Evolutionary conservation across 2,113 vertebrate species (phyloP), one percentile per base, ranked within the genome.

Genomic region (Alosa alosa): DNA sequence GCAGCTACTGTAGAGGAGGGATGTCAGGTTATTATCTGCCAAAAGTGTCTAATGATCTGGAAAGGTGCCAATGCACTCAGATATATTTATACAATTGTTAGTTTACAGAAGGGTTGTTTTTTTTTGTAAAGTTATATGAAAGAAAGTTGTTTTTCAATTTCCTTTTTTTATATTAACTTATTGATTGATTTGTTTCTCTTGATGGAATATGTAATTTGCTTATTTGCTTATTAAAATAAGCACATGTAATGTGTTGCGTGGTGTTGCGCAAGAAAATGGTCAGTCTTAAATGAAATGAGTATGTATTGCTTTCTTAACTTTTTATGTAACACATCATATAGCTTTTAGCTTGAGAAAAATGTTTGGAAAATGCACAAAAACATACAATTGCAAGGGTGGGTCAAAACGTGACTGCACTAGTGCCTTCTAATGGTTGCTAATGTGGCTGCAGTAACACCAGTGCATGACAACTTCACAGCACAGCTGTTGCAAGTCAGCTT

Each of bases 1-100:
- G 72, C 39, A 84, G 13, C 68, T 85, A 18, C 84, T 86, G 83
- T 45, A 72, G 64, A 36, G 64, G 64, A 72, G 64, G 64, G 25
- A 72, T 36, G n/a, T 36, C 64, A 72, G 64, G 25, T 72, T 72
- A 72, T 72, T 72, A 72, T 36, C 64, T 31, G 64, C 64, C 64
- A 17, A 31, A 72, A 72, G 64, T 72, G 64, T 72, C 64, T 72
- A 36, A 72, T 72, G 13, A 31, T 36, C 64, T 31, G 64, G 10
- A 25, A 2, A 64, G 4, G 57, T 44, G 20, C 20, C 57, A 64
- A 0, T 15, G 64, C 64, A 72, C n/a, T 31, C n/a, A 72, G 25
- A 72, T 72, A 9, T 72, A 72, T 72, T 72, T 72, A 72, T 72
- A 72, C 1, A 72, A 72, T 36, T 72, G 64, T 72, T 72, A 72